Base-by-base conservation (phyloP, 2,113 vertebrate species). In the Chascanopsetta lugubris region DNA sequence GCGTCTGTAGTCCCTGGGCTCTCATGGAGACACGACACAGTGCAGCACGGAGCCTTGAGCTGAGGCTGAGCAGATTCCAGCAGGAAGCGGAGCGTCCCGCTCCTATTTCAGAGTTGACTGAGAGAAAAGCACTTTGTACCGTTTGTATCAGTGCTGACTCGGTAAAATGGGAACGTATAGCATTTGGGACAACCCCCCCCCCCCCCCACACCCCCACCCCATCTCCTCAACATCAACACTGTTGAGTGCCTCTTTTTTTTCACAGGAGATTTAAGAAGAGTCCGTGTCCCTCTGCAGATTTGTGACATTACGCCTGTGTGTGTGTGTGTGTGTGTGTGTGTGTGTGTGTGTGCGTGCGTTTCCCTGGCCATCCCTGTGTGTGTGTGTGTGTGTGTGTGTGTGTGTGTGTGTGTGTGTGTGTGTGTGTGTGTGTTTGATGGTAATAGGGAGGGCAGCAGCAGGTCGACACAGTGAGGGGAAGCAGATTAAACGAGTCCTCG, bases 381-480 rank as follows among this genome's bases (percentile, higher is more conserved):
- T 61, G 64, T 42, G 0, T 51, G 18, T 18, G 48, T 45, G 56
- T 56, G 56, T 75, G 18, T 65, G 57, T 20, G 20, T 47, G 20
- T 18, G 11, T 36, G 1, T 17, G 38, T 15, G 48, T 49, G 55
- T 61, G 64, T 26, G 17, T 42, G 65, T 65, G 56, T 62, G 17
- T 18, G 38, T 30, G 29, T 51, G 18, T 18, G 48, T 45, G 56
- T 56, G 56, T 75, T 22, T 65, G 57, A 20, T 51, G 60, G 55
- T 78, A 72, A 61, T 43, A 18, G 38, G 40, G 58, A 43, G 25
- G 69, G 54, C 58, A 48, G 53, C 61, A 51, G 64, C 75, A 64
- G 72, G 69, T 61, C 49, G 4, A 21, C 70, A 56, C 56, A 18
- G 47, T 9, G 57, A 45, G 24, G 40, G 58, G 61, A 76, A 61